Conservation (phyloP, 2,888 invertebrate species). For the Xestia c-nigrum region DNA sequence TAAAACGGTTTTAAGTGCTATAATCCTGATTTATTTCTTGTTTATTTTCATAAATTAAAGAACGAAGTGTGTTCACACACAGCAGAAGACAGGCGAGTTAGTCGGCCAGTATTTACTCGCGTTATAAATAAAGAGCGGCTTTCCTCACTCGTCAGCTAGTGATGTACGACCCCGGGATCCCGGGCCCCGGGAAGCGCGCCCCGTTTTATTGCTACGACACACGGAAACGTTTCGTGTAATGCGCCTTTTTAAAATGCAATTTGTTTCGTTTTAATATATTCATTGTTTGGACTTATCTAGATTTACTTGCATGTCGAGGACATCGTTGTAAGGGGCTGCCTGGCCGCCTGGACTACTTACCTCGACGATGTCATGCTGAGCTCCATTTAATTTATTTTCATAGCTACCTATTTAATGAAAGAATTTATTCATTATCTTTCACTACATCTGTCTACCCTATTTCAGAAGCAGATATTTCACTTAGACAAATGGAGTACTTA, state of each 20-base stretch:
- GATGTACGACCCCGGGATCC: conserved; percentile 59
- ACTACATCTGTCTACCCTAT: conserved; percentile 10
- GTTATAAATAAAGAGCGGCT: conserved; percentile 63
- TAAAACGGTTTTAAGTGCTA: conserved; percentile 41
- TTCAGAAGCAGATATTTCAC: conserved; percentile 9
- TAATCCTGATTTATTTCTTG: conserved; percentile 51
- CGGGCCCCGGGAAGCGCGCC: conserved; percentile 57
- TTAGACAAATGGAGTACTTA: background rate
- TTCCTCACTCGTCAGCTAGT: conserved; percentile 67
- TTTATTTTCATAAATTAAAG: conserved; percentile 55
- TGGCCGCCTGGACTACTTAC: conserved; percentile 26
- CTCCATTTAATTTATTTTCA: conserved; percentile 36
- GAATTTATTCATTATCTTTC: conserved; percentile 8
- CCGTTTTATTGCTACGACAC: conserved; percentile 67
- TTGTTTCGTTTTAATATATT: conserved; percentile 68
- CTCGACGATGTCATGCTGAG: conserved; percentile 23
- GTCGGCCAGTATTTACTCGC: conserved; percentile 51
- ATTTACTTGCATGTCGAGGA: conserved; percentile 60
- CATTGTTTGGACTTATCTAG: conserved; percentile 67
- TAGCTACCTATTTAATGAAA: conserved; percentile 20
- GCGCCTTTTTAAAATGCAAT: conserved; percentile 67
- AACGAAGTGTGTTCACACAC: conserved; percentile 41
- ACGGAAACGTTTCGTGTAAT: conserved; percentile 67
- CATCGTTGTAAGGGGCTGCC: conserved; percentile 43
- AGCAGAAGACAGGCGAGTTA: conserved; percentile 48